phyloP scores from a whole-genome alignment of 1,140 invertebrate species.

The Thaumetopoea pityocampa region DNA sequence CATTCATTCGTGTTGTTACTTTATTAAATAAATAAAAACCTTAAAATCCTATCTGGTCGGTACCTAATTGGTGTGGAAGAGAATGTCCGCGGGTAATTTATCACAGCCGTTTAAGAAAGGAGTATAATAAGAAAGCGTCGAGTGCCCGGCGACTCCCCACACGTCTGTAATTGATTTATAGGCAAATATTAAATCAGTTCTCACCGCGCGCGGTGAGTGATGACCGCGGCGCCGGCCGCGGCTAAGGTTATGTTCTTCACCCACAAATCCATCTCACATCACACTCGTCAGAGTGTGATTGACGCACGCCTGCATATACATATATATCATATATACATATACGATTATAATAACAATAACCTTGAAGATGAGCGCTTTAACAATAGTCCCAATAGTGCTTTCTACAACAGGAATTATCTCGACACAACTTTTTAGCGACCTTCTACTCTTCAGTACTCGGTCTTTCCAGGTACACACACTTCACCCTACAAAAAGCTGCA shows the following conservation, averaged over 20 bases:
- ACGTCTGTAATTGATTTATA: constrained; percentile 65
- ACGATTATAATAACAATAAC: no score
- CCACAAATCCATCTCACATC: constrained; percentile 32
- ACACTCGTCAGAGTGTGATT: constrained; percentile 36
- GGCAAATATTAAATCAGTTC: constrained; percentile 69
- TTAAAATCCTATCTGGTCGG: background rate
- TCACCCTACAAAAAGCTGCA: no score
- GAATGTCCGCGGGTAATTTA: constrained; percentile 36
- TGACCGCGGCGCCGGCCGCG: constrained; percentile 40
- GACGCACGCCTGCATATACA: no score
- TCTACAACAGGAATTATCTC: no score
- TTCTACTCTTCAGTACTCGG: no score
- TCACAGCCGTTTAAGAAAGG: constrained; percentile 48
- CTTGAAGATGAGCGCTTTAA: no score
- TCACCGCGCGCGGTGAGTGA: constrained; percentile 52
- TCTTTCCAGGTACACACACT: no score
- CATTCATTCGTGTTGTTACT: no score
- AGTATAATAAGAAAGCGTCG: constrained; percentile 52
- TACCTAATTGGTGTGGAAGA: constrained; percentile 10
- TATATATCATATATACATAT: no score
- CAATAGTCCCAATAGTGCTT: no score
- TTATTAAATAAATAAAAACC: no score
- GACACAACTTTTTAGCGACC: no score
- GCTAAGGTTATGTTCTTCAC: constrained; percentile 49
- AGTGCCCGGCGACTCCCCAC: constrained; percentile 37